phyloP scores from a whole-genome alignment of 2,797 vertebrate species.

The Morelia viridis region DNA sequence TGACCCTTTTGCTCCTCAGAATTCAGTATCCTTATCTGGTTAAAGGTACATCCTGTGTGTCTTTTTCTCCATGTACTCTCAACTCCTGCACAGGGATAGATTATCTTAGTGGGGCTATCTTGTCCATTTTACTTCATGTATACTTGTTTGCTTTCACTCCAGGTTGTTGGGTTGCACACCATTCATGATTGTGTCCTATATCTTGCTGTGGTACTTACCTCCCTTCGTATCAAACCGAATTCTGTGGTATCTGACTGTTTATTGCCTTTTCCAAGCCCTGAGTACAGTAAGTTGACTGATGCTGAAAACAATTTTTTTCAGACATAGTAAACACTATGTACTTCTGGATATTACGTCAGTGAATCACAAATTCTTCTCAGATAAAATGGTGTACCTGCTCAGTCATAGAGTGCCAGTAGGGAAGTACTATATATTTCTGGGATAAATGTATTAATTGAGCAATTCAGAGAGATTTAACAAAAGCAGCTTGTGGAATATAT shows the following conservation, averaged over 20 bases:
- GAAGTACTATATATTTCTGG: not conserved
- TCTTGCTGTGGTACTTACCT: slow-evolving; percentile 94
- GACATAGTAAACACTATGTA: not conserved
- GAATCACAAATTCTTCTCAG: not conserved
- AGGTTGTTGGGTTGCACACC: slow-evolving; percentile 94
- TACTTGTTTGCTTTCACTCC: slow-evolving; percentile 24
- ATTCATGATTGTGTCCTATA: slow-evolving; percentile 87
- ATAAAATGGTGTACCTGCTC: not conserved
- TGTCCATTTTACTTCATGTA: not conserved
- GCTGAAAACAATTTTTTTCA: not conserved
- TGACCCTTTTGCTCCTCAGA: not conserved
- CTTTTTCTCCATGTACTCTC: not conserved
- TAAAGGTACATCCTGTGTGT: no score
- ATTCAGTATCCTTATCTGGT: no score
- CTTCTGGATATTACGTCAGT: not conserved
- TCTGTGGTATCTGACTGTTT: slow-evolving; percentile 89
- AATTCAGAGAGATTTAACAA: not conserved
- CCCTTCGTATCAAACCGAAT: slow-evolving; percentile 81
- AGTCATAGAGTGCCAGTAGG: not conserved
- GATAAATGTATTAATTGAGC: not conserved
- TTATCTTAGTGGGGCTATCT: not conserved
- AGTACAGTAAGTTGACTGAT: slow-evolving; percentile 84
- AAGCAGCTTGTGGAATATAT: not conserved
- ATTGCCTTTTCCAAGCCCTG: slow-evolving; percentile 92
- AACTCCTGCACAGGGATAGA: not conserved